phyloP scores from a whole-genome alignment of 2,797 vertebrate species.

The Rhinichthys osculus region DNA sequence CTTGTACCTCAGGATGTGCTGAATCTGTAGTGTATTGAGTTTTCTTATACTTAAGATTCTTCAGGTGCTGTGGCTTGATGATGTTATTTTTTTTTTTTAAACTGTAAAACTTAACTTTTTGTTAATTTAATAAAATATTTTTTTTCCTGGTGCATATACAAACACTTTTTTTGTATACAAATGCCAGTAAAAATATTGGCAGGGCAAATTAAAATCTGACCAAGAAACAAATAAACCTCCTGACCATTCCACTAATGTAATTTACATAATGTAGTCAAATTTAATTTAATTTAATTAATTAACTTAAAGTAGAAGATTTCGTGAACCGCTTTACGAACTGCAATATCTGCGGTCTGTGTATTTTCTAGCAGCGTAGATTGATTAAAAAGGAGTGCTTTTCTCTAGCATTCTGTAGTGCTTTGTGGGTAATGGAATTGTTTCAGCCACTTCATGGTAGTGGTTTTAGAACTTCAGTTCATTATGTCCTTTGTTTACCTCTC shows the following conservation, averaged over 20 bases:
- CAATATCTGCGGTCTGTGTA: not conserved
- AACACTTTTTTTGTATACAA: not conserved
- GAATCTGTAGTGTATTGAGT: not conserved
- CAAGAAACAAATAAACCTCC: not conserved
- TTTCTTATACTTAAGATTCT: not conserved
- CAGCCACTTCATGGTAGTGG: conserved; percentile 2
- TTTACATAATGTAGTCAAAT: not conserved
- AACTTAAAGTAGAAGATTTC: not conserved
- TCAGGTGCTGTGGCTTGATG: not conserved
- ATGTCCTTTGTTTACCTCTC: conserved; percentile 78
- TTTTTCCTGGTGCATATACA: not conserved
- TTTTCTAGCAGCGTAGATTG: not conserved
- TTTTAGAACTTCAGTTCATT: not conserved
- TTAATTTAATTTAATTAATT: not conserved
- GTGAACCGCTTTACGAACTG: not conserved
- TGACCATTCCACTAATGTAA: not conserved
- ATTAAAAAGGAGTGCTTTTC: not conserved
- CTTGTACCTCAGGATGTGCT: not conserved
- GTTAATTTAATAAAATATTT: no score
- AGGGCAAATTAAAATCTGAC: not conserved
- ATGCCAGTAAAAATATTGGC: not conserved
- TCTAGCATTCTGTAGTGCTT: not conserved
- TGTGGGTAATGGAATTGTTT: conserved; percentile 16
- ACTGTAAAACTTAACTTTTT: not conserved
- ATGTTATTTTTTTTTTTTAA: not conserved